Evolutionary conservation across 37 sponge, comb jelly and placozoan genomes (phyloP), one percentile per base, ranked within the genome.

Genomic region (Axinella damicornis): DNA sequence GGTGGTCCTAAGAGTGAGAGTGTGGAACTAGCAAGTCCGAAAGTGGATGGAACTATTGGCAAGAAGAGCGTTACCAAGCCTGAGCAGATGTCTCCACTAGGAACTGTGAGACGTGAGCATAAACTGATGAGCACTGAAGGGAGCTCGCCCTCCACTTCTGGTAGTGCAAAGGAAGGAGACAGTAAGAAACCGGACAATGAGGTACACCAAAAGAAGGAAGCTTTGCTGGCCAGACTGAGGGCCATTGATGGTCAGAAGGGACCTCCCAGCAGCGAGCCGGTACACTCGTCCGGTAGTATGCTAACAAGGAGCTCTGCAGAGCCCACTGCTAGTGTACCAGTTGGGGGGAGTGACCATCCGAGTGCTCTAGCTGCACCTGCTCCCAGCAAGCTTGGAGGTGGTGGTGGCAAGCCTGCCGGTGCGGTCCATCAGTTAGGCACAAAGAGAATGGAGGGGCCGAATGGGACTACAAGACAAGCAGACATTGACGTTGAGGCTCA

Each of bases 181-280:
- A 25, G 2, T 5, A 39, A 35, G n/a, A 39, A 40, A 13, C 6
- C 9, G 46, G 46, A 46, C 6, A 34, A 1, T 16, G 70, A 57
- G 33, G 79, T 57, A 61, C 40, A 71, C 54, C 36, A 71, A 24
- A 63, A 56, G 55, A 86, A 86, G 55, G 21, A 70, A 1, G 25
- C 19, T 22, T 40, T 86, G n/a, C 34, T 86, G 24, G 27, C 69
- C 2, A 86, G 20, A 36, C 39, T 78, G 79, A 67, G 53, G 36
- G 53, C 40, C 0, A n/a, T 81, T 27, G 73, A 62, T 21, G 52
- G 38, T 31, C 65, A 53, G 53, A 57, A 66, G 12, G 61, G 33
- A 22, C 74, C 86, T 21, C 53, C 78, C 5, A 59, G 52, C 39
- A 69, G 55, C 58, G n/a, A 57, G 0, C 53, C 86, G 4, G 33